Base-by-base conservation (phyloP, 2,113 vertebrate genomes). In the Tetraodon nigroviridis region DNA sequence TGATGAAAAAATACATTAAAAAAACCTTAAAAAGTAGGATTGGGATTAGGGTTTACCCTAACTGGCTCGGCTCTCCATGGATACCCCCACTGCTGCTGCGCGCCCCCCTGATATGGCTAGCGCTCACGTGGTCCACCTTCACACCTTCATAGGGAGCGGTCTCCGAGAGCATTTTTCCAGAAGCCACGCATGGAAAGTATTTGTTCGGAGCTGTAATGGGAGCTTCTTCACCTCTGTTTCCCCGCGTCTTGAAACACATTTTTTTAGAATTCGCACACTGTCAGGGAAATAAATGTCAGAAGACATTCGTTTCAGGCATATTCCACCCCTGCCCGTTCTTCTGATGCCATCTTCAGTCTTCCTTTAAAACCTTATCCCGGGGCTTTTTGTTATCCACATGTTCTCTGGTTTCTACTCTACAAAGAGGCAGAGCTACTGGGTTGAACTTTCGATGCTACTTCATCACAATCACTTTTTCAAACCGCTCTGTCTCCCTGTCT, bases 381-480 rank as follows among this genome's bases (percentile, higher is more conserved):
- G 45, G 58, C 40, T 47, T 18, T 60, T 51, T 1, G 22, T 60
- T 51, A 47, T 48, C 54, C 46, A 16, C n/a, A 6, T 22, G 44
- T 21, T 55, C 22, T 53, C 65, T 60, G 24, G 24, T 27, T 27
- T 27, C 24, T 27, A 27, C 22, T 11, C 21, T 12, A 17, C 58
- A 57, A 53, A 64, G 46, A 78, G 68, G 55, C 76, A 46, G 54
- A 10, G 32, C 63, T 64, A 21, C 58, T 58, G 8, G 17, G 63
- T 20, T 75, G 69, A 70, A 69, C 77, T 79, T 55, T 51, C 32
- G 44, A 6, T 64, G 47, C 73, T 63, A 81, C 65, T 71, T 67
- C 51, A 76, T 77, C 50, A 62, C 8, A n/a, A 40, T 57, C 54
- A 22, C 41, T 58, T 73, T 76, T 74, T 79, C 12, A 69, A 74